Evolutionary conservation across 2,113 vertebrate genomes (phyloP).

Genomic region (Acrocephalus kingi): DNA sequence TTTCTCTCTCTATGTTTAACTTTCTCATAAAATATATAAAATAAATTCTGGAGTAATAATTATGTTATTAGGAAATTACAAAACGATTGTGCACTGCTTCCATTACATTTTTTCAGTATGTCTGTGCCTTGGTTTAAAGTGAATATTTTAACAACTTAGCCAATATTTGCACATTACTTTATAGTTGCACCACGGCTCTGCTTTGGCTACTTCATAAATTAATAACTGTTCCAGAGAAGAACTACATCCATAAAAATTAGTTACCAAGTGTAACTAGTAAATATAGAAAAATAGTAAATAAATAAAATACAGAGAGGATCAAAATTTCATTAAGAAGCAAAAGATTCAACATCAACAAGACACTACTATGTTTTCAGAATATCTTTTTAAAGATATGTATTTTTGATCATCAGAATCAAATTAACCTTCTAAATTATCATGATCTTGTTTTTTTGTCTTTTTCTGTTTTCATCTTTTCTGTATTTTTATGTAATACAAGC

Average conservation of each 20-base stretch:
- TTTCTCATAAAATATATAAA: neutral
- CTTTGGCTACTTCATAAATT: neutral
- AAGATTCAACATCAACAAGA: neutral
- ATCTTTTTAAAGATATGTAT: neutral
- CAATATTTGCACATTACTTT: neutral
- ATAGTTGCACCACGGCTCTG: neutral
- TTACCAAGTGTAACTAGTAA: neutral
- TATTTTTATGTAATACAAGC: neutral
- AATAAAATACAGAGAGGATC: neutral
- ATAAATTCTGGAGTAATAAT: neutral
- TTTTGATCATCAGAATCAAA: neutral
- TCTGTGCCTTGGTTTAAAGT: neutral
- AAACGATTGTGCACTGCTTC: neutral
- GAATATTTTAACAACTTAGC: neutral
- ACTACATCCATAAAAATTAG: neutral
- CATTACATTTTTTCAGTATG: neutral
- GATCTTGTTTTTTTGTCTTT: neutral
- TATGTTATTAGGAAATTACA: neutral
- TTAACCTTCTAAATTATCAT: neutral
- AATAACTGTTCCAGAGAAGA: neutral
- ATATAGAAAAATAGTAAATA: neutral
- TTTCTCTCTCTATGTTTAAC: neutral
- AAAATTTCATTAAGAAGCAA: neutral
- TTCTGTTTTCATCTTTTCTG: neutral
- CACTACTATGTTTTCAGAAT: neutral